Percentiles rank a stretch among this genome's conserved stretches.
Conservation (phyloP, 2,888 invertebrate genomes). For the Conops quadrifasciatus region DNA sequence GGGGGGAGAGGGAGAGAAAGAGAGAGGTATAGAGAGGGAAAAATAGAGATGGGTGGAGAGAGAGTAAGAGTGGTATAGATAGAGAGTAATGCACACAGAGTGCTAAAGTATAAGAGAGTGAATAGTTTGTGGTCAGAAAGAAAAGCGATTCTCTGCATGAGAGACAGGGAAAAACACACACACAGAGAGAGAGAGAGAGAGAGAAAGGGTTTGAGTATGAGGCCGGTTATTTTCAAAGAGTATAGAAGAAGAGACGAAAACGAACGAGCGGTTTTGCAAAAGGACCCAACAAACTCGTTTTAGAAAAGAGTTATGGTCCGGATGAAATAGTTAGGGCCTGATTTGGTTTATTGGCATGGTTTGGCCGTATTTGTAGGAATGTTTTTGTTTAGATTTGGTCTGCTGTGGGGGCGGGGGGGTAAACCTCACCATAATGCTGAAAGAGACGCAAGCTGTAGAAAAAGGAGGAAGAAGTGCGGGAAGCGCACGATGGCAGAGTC, state of each 20-base stretch:
- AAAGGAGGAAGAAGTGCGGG: not conserved
- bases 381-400: not conserved
- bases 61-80: not conserved
- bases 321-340: not conserved
- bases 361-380: too few species aligned
- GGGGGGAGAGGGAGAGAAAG: conserved; percentile 18
- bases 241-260: not conserved
- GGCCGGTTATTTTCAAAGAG: not conserved
- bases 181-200: not conserved
- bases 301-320: not conserved
- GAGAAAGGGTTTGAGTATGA: not conserved
- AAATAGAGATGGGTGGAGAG: conserved; percentile 11
- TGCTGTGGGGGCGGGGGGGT: too few species aligned
- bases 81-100: too few species aligned
- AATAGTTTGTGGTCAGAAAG: too few species aligned
- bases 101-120: too few species aligned
- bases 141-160: too few species aligned
- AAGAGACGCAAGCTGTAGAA: not conserved
- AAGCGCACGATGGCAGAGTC: not conserved
- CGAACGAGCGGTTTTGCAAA: not conserved
- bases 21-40: conserved; percentile 34
- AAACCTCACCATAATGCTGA: not conserved
- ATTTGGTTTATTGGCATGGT: not conserved
- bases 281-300: not conserved
- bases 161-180: too few species aligned